Evolutionary conservation across 2,113 vertebrate genomes (phyloP).

Genomic region (Indri indri): DNA sequence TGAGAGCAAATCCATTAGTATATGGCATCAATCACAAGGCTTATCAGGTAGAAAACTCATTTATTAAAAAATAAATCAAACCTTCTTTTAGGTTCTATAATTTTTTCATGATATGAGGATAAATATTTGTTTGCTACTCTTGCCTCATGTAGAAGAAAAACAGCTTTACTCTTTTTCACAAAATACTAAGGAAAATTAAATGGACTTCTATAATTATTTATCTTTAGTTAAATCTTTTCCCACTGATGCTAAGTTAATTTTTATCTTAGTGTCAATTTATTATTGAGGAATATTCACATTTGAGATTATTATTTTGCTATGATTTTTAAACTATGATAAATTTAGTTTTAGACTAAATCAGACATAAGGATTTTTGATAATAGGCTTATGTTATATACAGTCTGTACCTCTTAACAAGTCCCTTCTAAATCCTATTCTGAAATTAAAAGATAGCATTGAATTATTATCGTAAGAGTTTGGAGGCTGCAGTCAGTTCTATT

Average conservation of each 20-base stretch:
- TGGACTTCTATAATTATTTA: constrained; percentile 59
- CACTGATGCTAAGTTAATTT: background rate
- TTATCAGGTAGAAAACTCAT: constrained; percentile 91
- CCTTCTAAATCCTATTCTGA: background rate
- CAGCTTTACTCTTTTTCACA: constrained; percentile 66
- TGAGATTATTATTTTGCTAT: background rate
- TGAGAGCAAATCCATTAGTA: constrained; percentile 98
- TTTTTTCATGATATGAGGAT: constrained; percentile 82
- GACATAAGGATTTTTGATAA: background rate
- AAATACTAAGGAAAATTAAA: constrained; percentile 61
- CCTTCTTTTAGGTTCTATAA: constrained; percentile 78
- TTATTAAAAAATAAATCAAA: constrained; percentile 70
- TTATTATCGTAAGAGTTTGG: background rate
- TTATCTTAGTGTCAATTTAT: background rate
- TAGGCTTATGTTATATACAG: background rate
- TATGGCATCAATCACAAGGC: constrained; percentile 98
- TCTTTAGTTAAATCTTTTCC: constrained; percentile 25
- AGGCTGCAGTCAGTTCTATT: background rate
- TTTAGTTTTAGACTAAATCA: constrained; percentile 52
- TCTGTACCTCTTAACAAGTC: background rate
- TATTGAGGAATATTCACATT: background rate
- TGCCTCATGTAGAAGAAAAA: constrained; percentile 72
- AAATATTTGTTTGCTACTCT: constrained; percentile 87
- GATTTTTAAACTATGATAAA: constrained; percentile 30
- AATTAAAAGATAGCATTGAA: background rate